phyloP scores from a whole-genome alignment of 2,888 invertebrate species.

The Galeopsomyia nigrocyanea region DNA sequence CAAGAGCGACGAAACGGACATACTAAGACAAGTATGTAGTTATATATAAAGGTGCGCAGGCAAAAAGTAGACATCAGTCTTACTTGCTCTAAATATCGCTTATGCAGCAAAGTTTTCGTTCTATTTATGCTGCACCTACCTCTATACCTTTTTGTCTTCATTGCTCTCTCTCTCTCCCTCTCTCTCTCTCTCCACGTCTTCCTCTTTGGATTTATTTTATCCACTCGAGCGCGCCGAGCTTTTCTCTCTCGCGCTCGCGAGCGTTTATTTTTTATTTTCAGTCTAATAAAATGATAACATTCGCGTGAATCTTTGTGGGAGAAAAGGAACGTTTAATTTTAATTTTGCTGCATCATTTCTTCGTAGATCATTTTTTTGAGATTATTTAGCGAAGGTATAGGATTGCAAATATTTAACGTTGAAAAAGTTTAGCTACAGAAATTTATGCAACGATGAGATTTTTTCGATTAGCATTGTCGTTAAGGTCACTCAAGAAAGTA shows the following conservation, averaged over 20 bases:
- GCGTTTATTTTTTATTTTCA: neutral
- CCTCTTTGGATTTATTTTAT: neutral
- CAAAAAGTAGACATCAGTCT: neutral
- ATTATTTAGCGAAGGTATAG: too few species aligned
- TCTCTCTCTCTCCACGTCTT: neutral
- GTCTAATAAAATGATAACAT: too few species aligned
- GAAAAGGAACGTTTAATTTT: too few species aligned
- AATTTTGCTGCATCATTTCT: too few species aligned
- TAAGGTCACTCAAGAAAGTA: too few species aligned
- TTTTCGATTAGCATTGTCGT: too few species aligned
- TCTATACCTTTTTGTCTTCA: neutral
- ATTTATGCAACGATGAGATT: too few species aligned
- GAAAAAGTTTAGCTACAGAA: too few species aligned
- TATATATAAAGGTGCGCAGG: neutral
- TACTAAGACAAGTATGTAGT: neutral
- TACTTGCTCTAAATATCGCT: neutral
- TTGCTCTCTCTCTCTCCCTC: neutral
- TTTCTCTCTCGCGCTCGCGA: neutral
- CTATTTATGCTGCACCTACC: neutral
- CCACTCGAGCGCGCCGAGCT: neutral
- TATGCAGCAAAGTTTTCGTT: too few species aligned
- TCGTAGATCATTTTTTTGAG: too few species aligned
- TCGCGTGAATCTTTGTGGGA: too few species aligned
- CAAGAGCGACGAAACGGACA: slow-evolving; percentile 15
- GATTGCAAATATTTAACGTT: too few species aligned